Conservation (phyloP, 1,140 invertebrate species). For the Aricia agestis region DNA sequence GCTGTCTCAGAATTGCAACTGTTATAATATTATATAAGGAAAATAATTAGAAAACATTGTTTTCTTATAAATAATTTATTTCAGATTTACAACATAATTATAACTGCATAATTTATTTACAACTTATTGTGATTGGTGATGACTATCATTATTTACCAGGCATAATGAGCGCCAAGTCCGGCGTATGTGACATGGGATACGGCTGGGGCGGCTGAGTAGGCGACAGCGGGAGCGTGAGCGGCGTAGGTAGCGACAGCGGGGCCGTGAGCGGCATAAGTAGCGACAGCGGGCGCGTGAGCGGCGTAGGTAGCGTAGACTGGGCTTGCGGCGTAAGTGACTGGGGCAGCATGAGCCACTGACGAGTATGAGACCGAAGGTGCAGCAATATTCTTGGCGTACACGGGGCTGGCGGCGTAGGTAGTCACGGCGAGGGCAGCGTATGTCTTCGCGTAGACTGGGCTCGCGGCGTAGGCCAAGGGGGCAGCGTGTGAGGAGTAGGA, state of each 20-base stretch:
- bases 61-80: too few species aligned
- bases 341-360: conserved; percentile 25
- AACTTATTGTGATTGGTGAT: background rate
- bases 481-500: conserved; percentile 23
- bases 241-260: conserved; percentile 24
- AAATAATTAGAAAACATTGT: too few species aligned
- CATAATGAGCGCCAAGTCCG: conserved; percentile 44
- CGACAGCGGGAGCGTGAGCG: conserved; percentile 34
- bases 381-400: conserved; percentile 29
- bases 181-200: conserved; percentile 49
- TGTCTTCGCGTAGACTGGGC: conserved; percentile 30
- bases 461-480: conserved; percentile 26
- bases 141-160: conserved; percentile 35
- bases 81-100: background rate
- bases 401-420: conserved; percentile 26
- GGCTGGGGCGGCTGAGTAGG: conserved; percentile 46
- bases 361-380: conserved; percentile 33
- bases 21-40: too few species aligned
- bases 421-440: conserved; percentile 33
- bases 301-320: conserved; percentile 27
- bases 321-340: conserved; percentile 27
- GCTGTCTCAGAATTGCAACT: too few species aligned
- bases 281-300: conserved; percentile 33
- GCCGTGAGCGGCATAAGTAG: conserved; percentile 28
- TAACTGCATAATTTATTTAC: background rate